These are phyloP conservation scores for Heteropelma amictum DNA, from an alignment of 2,888 invertebrate species.

Conservation along the genomic window DNA sequence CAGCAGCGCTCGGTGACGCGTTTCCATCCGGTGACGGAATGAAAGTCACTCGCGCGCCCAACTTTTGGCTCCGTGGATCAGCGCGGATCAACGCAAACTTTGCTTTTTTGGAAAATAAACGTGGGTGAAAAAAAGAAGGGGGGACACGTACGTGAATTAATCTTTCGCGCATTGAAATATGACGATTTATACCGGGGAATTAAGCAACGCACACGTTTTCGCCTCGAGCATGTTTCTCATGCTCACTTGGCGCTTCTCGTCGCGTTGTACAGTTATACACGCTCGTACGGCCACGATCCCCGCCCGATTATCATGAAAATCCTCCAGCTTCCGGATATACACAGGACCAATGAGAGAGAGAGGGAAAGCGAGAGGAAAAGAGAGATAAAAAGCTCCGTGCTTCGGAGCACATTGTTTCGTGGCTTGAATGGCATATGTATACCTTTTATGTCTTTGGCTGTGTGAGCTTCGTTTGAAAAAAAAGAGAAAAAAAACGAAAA, in stretches of 20 bases:
- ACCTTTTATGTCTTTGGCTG: conserved; percentile 47
- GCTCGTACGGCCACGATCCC: conserved; percentile 20
- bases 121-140: neutral
- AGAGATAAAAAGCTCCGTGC: conserved; percentile 33
- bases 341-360: too few species aligned
- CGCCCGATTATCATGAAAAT: conserved; percentile 53
- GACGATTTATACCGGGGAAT: conserved; percentile 42
- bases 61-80: too few species aligned
- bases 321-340: conserved; percentile 37
- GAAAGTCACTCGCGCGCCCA: too few species aligned
- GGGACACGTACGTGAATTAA: neutral
- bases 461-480: conserved; percentile 19
- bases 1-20: too few species aligned
- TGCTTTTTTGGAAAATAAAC: neutral
- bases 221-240: conserved; percentile 41
- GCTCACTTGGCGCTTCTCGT: conserved; percentile 50
- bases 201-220: conserved; percentile 44
- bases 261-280: neutral
- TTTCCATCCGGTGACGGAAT: too few species aligned
- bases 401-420: conserved; percentile 48
- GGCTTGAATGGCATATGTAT: conserved; percentile 49
- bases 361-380: conserved; percentile 10
- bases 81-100: neutral
- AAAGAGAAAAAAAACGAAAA: conserved; percentile 6
- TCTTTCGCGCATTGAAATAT: conserved; percentile 25